phyloP scores from a whole-genome alignment of 1,140 invertebrate genomes.

The Leptopilina boulardi region DNA sequence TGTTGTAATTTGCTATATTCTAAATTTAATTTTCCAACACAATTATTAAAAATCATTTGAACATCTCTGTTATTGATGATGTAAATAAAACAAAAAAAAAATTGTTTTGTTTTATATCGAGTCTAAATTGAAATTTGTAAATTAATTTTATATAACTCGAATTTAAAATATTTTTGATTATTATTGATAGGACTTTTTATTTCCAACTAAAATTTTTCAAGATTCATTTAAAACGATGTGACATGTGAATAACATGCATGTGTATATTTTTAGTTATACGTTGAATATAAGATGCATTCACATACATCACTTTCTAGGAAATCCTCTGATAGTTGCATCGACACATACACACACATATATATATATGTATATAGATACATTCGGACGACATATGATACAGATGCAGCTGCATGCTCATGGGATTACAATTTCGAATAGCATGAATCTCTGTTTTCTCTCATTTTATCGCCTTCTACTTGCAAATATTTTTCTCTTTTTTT shows the following conservation, averaged over 20 bases:
- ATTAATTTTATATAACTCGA: too few relatives aligned
- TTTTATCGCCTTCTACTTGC: conserved; percentile 13
- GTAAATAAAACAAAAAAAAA: too few relatives aligned
- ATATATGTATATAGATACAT: too few relatives aligned
- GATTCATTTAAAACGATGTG: background rate
- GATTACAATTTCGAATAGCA: conserved; percentile 23
- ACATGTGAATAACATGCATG: background rate
- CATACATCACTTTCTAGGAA: conserved; percentile 7
- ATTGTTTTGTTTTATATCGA: too few relatives aligned
- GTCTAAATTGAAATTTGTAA: too few relatives aligned
- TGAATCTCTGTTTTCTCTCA: background rate
- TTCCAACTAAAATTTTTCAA: background rate
- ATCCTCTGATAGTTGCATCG: background rate
- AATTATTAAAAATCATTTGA: too few relatives aligned
- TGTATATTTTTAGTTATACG: background rate
- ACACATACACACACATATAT: background rate
- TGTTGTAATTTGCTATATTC: too few relatives aligned
- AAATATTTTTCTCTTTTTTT: background rate
- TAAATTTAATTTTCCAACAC: too few relatives aligned
- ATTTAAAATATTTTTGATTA: background rate
- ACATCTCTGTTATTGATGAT: too few relatives aligned
- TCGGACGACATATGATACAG: conserved; percentile 12
- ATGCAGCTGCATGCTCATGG: background rate
- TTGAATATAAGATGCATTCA: conserved; percentile 5
- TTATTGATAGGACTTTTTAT: background rate